A percentile compares a stretch with the other conserved stretches of the same genome.
Evolutionary conservation across 2,888 invertebrate genomes (phyloP).

Genomic region (Cephalotes varians): DNA sequence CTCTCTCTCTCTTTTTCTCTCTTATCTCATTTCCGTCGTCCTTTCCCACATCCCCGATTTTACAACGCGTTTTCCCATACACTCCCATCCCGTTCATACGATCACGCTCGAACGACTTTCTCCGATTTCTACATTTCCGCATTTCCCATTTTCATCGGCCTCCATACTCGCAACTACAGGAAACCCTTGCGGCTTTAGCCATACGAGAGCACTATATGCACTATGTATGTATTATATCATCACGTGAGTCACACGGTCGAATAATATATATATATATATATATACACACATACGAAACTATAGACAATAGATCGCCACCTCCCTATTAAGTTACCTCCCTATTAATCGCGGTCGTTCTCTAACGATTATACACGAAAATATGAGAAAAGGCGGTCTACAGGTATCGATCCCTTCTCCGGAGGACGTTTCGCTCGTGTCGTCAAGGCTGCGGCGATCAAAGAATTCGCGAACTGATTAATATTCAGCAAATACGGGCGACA

Average conservation of each 20-base stretch:
- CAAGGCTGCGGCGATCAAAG: slow-evolving; percentile 51
- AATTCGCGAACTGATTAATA: slow-evolving; percentile 62
- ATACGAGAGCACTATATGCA: not conserved
- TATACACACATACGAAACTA: not conserved
- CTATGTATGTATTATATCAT: not conserved
- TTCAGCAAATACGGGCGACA: slow-evolving; percentile 53
- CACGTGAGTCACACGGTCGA: not conserved
- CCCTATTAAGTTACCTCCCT: not conserved
- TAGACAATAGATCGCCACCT: not conserved
- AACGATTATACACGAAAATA: not conserved
- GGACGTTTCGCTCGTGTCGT: slow-evolving; percentile 42
- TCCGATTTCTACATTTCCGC: slow-evolving; percentile 43
- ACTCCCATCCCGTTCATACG: not conserved
- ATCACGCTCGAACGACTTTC: slow-evolving; percentile 33
- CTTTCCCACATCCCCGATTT: not conserved
- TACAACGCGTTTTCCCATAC: not conserved
- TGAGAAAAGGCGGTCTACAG: not conserved
- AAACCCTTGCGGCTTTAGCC: not conserved
- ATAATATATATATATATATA: not conserved
- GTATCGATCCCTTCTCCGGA: slow-evolving; percentile 4
- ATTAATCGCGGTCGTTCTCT: not conserved
- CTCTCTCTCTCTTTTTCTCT: not conserved
- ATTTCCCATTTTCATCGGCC: slow-evolving; percentile 35
- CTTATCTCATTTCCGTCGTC: not conserved
- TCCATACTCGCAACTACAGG: not conserved